phyloP scores from a whole-genome alignment of 92 coral and sea anemone genomes.

The Zoanthus sansibaricus region DNA sequence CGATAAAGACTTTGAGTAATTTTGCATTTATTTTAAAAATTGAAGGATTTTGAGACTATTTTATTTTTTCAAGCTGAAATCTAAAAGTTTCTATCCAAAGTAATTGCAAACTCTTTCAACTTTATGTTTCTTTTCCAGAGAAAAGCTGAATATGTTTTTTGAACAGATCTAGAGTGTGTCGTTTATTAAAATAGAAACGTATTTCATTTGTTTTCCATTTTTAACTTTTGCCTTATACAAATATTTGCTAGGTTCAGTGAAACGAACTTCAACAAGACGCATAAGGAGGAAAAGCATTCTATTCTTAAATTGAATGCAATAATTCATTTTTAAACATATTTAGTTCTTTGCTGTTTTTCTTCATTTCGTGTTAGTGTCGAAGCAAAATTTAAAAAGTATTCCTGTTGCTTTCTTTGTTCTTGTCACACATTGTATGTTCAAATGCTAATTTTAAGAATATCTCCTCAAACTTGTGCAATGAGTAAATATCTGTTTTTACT shows the following conservation, averaged over 20 bases:
- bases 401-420: neutral
- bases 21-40: neutral
- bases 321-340: neutral
- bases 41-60: neutral
- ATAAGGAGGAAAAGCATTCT: neutral
- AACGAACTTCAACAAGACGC: neutral
- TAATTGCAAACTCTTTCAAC: no score
- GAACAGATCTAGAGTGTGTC: neutral
- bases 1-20: neutral
- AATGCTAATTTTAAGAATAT: neutral
- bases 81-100: no score
- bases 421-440: neutral
- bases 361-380: neutral
- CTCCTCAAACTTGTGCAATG: no score
- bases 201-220: neutral
- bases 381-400: neutral
- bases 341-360: neutral
- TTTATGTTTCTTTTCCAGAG: no score
- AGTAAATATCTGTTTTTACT: neutral
- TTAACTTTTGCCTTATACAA: neutral
- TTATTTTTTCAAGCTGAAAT: no score
- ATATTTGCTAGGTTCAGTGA: neutral
- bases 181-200: neutral
- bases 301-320: neutral
- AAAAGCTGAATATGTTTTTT: no score